Evolutionary conservation across 2,888 invertebrate genomes (phyloP), one percentile per base, ranked within the genome.

Genomic region (Gastracanthus pulcherrimus): DNA sequence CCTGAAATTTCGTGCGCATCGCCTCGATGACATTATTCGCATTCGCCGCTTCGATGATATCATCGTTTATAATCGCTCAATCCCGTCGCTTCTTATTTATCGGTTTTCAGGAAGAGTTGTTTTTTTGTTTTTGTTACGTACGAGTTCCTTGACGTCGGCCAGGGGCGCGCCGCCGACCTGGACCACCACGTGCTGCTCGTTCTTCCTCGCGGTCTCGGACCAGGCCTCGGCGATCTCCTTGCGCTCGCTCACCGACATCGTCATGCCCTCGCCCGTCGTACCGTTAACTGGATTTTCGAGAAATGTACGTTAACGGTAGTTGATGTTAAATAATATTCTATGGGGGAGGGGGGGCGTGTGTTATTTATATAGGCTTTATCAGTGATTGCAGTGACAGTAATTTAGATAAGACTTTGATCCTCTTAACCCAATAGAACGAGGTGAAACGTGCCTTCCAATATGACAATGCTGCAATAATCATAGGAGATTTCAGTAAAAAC

Each of bases 221-320:
- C 96, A 96, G 38, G 94, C 93, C 88, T 95, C 94, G 0, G 95
- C 92, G 1, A 95, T 89, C 5, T 88, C 85, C 91, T 96, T 96
- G 66, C 97, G 93, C 89, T 97, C 96, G 0, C 90, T 89, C 0
- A 95, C 91, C 60, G 93, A 94, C 90, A 96, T 91, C 0, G 94
- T 94, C 86, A 94, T 93, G 0, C 96, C 96, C 91, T 97, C 97
- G 0, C 97, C 97, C 31, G 94, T 94, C 0, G 96, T 96, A 6
- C 97, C 97, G 90, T 96, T 96, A 7, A 96, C 96, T 96, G 86
- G 5, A 16, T 78, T 48, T 13, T 31, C n/a, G n/a, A 29, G 23
- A 23, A 9, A 70, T 9, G 9, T 48, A 48, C 6, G 45, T 5
- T 19, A 16, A 48, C 6, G 16, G 16, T 41, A 13, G 16, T 38